Evolutionary conservation across 2,888 invertebrate genomes (phyloP).

Genomic region (Lottia scabra): DNA sequence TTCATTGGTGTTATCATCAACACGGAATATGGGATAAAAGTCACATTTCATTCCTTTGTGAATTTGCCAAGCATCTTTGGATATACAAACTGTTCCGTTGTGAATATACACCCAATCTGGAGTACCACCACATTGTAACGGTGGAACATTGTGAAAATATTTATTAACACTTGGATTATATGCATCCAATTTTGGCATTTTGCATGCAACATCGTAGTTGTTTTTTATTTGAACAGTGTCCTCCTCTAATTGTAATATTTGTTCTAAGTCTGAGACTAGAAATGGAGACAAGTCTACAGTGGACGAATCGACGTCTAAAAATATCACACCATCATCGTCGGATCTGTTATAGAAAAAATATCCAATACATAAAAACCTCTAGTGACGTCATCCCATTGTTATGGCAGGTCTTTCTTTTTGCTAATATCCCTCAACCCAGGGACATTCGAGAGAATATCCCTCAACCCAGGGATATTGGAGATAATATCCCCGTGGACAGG

Average conservation of each 20-base stretch:
- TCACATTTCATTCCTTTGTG: constrained; percentile 72
- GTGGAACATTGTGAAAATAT: constrained; percentile 76
- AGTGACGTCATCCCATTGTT: too few relatives aligned
- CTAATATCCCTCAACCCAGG: too few relatives aligned
- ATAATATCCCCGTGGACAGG: too few relatives aligned
- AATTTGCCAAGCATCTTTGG: constrained; percentile 69
- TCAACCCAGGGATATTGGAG: too few relatives aligned
- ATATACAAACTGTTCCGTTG: constrained; percentile 75
- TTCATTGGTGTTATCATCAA: constrained; percentile 47
- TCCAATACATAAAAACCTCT: too few relatives aligned
- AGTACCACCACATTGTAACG: constrained; percentile 76
- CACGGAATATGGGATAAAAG: constrained; percentile 71
- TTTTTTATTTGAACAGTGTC: constrained; percentile 28
- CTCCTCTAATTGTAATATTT: not conserved
- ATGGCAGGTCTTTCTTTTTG: too few relatives aligned
- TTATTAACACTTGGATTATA: constrained; percentile 81
- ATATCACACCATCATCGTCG: too few relatives aligned
- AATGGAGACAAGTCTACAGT: too few relatives aligned
- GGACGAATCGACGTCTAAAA: too few relatives aligned
- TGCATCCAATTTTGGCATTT: constrained; percentile 77
- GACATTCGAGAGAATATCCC: too few relatives aligned
- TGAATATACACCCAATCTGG: constrained; percentile 84
- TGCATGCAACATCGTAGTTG: constrained; percentile 71
- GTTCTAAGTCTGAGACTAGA: too few relatives aligned
- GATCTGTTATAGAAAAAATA: too few relatives aligned